These are phyloP conservation scores for Tenrec ecaudatus DNA, from an alignment of 2,113 vertebrate species.

Conservation along the genomic window DNA sequence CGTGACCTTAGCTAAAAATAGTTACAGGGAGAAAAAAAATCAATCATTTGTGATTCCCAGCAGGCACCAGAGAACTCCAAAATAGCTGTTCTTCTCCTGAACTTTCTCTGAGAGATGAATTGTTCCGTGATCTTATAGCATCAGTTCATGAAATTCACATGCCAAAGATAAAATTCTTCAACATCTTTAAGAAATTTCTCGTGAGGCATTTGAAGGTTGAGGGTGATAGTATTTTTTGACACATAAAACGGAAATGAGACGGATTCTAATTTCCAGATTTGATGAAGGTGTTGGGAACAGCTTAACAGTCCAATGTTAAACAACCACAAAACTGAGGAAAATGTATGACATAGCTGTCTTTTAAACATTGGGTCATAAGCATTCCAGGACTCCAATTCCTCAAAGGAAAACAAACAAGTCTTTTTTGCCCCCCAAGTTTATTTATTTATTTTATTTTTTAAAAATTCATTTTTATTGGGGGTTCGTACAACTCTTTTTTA, in stretches of 20 bases:
- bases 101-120: slow-evolving; percentile 65
- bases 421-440: too few species aligned
- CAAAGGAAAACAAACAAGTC: slow-evolving; percentile 21
- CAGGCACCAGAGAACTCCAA: slow-evolving; percentile 63
- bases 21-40: slow-evolving; percentile 54
- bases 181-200: slow-evolving; percentile 45
- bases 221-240: neutral
- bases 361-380: neutral
- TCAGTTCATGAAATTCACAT: slow-evolving; percentile 33
- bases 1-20: slow-evolving; percentile 71
- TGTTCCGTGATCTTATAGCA: slow-evolving; percentile 37
- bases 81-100: slow-evolving; percentile 64
- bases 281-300: neutral
- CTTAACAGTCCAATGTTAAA: neutral
- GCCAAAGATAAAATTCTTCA: slow-evolving; percentile 5
- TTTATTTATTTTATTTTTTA: too few species aligned
- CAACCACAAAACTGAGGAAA: neutral
- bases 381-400: neutral
- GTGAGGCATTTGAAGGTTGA: slow-evolving; percentile 3
- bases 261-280: slow-evolving; percentile 36
- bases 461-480: too few species aligned
- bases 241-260: slow-evolving; percentile 25
- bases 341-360: neutral
- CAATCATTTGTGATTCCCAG: slow-evolving; percentile 60
- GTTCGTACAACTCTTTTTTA: too few species aligned